These are phyloP conservation scores for Muntiacus muntjak DNA, from an alignment of 2,113 vertebrate species.

Conservation along the genomic window DNA sequence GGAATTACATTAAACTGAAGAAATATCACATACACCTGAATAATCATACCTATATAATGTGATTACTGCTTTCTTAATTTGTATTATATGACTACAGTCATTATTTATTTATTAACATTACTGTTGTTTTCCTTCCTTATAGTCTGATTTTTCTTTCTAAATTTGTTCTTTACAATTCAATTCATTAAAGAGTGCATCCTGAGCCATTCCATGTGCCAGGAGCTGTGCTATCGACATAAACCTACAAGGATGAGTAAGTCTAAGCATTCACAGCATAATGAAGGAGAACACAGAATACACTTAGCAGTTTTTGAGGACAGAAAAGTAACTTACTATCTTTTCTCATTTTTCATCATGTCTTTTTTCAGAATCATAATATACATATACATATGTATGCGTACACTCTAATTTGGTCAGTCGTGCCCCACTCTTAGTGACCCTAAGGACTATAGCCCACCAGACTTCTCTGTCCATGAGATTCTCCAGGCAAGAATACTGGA, in stretches of 20 bases:
- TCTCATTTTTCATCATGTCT: neutral
- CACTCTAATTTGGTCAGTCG: neutral
- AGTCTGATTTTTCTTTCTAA: neutral
- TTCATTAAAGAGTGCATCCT: neutral
- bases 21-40: neutral
- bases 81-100: neutral
- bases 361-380: neutral
- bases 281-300: neutral
- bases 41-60: neutral
- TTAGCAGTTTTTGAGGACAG: neutral
- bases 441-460: no score
- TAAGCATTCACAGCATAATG: no score
- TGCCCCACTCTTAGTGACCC: no score
- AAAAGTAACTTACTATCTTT: neutral
- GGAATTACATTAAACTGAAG: neutral
- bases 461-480: no score
- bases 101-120: neutral
- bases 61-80: neutral
- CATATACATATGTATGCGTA: no score
- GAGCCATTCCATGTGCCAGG: neutral
- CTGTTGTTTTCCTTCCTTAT: neutral
- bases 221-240: no score
- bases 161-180: neutral
- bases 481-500: no score
- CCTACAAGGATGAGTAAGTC: neutral